Evolutionary conservation across 2,888 invertebrate species (phyloP).

Genomic region (Chaetoderma sp.): DNA sequence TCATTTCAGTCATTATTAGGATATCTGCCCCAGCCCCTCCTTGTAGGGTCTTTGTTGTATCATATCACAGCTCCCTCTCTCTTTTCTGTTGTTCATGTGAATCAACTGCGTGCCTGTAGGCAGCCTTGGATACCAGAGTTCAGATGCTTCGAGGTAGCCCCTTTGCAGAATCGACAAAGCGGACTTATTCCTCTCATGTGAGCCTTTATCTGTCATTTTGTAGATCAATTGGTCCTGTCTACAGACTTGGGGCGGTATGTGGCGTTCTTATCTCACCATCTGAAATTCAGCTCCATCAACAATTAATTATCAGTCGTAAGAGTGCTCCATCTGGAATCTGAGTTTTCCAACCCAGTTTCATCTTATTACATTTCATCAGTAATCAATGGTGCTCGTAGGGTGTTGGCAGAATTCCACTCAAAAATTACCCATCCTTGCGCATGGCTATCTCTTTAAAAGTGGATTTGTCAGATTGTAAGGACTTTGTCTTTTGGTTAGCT

Average conservation of each 20-base stretch:
- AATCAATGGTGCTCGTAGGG: neutral
- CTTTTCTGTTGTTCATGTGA: conserved; percentile 8
- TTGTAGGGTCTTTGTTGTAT: no score
- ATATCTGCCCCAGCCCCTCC: no score
- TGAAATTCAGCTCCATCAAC: neutral
- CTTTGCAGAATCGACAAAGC: conserved; percentile 16
- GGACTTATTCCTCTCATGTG: conserved; percentile 12
- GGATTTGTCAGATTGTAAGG: no score
- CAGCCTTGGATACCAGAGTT: conserved; percentile 12
- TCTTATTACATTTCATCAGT: conserved; percentile 9
- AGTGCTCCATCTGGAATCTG: conserved; percentile 2
- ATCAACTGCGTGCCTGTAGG: neutral
- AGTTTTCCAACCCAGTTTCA: neutral
- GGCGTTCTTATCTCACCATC: conserved; percentile 7
- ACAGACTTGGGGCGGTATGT: conserved; percentile 16
- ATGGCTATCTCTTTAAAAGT: neutral
- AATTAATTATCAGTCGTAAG: conserved; percentile 6
- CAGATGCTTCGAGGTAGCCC: neutral
- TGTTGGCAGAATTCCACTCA: neutral
- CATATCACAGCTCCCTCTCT: neutral
- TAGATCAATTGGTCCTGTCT: neutral
- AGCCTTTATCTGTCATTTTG: conserved; percentile 13
- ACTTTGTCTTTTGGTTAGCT: conserved; percentile 7
- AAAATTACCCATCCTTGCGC: conserved; percentile 5
- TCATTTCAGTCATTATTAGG: no score